Evolutionary conservation across 2,888 invertebrate species (phyloP), one percentile per base, ranked within the genome.

Genomic region (Watsonalla cultraria): DNA sequence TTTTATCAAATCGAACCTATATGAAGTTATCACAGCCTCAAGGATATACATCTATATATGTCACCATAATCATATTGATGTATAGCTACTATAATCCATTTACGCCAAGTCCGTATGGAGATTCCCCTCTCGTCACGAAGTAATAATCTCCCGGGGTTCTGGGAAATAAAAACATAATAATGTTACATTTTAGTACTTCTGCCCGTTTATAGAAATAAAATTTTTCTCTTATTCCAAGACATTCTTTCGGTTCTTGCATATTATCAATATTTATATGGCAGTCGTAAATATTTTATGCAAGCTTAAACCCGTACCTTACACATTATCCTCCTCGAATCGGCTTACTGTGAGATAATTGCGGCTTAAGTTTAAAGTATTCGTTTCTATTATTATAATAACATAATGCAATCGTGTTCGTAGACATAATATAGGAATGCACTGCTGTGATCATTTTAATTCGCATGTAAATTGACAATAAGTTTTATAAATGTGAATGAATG

Each of bases 141-240:
- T 72, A 89, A 63, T 89, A 89, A 65, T 85, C 80, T 35, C 89
- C 89, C 11, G 78, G 78, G 47, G 65, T 45, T 6, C 84, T 84
- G 73, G 42, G 11, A 42, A 54, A 75, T 76, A 59, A 56, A 64
- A 64, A 57, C 54, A 59, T 48, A 52, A 46, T 45, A 53, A 52
- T 39, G 13, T 24, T 39, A 34, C 34, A 8, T 45, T 14, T 42
- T 24, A 45, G 35, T 24, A 34, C 42, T 47, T 13, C 33, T 48
- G 24, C 13, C 33, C 9, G 45, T 53, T 45, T 53, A 47, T 34
- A 15, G 37, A 45, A 42, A 14, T 14, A 46, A 7, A 11, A n/a
- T 42, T 47, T 45, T 8, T 8, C 39, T 45, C 34, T 42, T 47
- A 52, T 46, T 33, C 53, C 50, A 48, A 48, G 47, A 5, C 7